Conservation (phyloP, 2,888 invertebrate species). For the Bruchidius siliquastri region DNA sequence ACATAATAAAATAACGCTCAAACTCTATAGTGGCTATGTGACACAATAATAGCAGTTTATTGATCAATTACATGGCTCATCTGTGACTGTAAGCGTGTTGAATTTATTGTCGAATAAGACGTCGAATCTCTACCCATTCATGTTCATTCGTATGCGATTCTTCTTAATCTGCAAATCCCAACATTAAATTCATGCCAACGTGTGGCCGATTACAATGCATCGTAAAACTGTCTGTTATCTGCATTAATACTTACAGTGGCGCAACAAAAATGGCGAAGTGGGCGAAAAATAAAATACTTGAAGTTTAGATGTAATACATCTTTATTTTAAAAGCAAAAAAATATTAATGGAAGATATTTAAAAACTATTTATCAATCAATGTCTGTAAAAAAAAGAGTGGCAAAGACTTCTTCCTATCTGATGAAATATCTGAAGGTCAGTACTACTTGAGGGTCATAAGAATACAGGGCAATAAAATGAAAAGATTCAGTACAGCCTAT, state of each 20-base stretch:
- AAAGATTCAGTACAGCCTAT: too few relatives aligned
- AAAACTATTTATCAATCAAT: too few relatives aligned
- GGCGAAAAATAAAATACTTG: too few relatives aligned
- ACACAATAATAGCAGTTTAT: neutral
- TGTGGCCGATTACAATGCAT: neutral
- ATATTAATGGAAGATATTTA: too few relatives aligned
- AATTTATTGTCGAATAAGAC: neutral
- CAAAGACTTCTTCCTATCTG: too few relatives aligned
- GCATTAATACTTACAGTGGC: neutral
- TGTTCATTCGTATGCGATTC: neutral
- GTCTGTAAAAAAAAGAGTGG: too few relatives aligned
- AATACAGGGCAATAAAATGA: too few relatives aligned
- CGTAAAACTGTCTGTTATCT: neutral
- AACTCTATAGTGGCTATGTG: neutral
- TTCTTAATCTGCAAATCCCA: neutral
- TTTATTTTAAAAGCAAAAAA: too few relatives aligned
- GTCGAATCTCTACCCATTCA: neutral
- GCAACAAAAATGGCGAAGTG: neutral
- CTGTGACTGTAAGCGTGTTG: neutral
- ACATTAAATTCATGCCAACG: neutral
- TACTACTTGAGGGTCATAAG: too few relatives aligned
- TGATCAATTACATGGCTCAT: neutral
- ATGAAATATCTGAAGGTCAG: too few relatives aligned
- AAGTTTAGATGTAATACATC: too few relatives aligned
- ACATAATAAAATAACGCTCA: neutral